Conservation (phyloP, 2,113 vertebrate genomes). For the Corythornis madagascariensis region DNA sequence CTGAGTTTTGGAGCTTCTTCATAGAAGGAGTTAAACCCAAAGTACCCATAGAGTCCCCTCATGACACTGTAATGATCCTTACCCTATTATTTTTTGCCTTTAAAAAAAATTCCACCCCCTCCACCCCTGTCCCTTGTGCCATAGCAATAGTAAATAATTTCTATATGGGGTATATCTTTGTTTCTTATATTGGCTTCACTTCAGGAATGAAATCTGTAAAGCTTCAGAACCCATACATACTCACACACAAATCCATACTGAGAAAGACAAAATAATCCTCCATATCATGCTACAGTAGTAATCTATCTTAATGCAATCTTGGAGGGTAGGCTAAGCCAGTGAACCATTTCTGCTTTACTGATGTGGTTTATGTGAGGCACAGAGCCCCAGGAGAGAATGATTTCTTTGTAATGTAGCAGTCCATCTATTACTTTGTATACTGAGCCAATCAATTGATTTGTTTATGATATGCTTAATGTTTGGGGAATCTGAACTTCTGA, state of each 20-base stretch:
- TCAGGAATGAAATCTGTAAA: neutral
- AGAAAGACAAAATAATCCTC: neutral
- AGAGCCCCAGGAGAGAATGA: constrained; percentile 17
- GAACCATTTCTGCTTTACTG: constrained; percentile 42
- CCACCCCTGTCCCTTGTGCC: neutral
- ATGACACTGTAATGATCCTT: neutral
- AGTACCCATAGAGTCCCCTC: neutral
- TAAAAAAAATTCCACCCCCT: no score
- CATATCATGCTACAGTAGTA: constrained; percentile 23
- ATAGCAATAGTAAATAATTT: neutral
- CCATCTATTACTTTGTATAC: constrained; percentile 48
- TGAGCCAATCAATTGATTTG: constrained; percentile 61
- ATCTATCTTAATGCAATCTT: constrained; percentile 13
- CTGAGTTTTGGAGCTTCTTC: neutral
- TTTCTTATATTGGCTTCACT: neutral
- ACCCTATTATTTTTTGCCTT: neutral
- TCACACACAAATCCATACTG: neutral
- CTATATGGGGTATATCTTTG: neutral
- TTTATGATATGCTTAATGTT: constrained; percentile 63
- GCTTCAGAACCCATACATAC: neutral
- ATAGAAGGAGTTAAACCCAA: neutral
- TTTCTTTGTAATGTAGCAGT: constrained; percentile 36
- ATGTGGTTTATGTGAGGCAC: constrained; percentile 40
- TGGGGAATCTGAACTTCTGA: constrained; percentile 65
- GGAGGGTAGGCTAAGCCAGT: constrained; percentile 27